Evolutionary conservation across 2,113 vertebrate species (phyloP).

Genomic region (Gnathonemus echidnorhynchus): DNA sequence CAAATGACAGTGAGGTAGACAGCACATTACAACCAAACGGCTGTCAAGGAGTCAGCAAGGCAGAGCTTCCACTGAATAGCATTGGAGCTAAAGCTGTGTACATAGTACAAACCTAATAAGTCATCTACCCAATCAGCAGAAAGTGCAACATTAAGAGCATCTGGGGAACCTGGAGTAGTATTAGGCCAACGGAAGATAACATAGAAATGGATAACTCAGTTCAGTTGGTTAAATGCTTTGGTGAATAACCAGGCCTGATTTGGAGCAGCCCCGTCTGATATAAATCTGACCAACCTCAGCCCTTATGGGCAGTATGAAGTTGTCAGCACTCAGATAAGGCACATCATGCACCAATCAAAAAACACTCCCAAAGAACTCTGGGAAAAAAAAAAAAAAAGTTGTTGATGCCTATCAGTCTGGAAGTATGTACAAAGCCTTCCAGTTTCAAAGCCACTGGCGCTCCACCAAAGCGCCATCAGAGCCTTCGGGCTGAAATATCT

Average conservation of each 20-base stretch:
- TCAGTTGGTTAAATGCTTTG: neutral
- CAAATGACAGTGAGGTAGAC: neutral
- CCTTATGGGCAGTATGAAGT: neutral
- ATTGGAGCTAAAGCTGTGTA: neutral
- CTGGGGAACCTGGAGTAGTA: neutral
- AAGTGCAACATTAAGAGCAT: neutral
- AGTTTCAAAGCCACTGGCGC: neutral
- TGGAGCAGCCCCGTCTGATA: neutral
- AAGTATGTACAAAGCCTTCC: neutral
- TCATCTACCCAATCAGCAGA: neutral
- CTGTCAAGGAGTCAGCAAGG: neutral
- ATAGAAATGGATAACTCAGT: neutral
- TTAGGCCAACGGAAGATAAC: neutral
- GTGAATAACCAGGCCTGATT: neutral
- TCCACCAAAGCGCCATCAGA: neutral
- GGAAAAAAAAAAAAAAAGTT: neutral
- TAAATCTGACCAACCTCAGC: neutral
- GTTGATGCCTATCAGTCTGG: neutral
- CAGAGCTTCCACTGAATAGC: neutral
- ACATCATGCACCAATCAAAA: conserved; percentile 10
- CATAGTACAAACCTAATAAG: neutral
- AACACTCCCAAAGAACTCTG: neutral
- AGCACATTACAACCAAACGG: neutral
- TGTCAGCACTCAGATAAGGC: neutral
- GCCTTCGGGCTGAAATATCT: neutral